phyloP scores from a whole-genome alignment of 2,888 invertebrate species.

The Hesperia comma region DNA sequence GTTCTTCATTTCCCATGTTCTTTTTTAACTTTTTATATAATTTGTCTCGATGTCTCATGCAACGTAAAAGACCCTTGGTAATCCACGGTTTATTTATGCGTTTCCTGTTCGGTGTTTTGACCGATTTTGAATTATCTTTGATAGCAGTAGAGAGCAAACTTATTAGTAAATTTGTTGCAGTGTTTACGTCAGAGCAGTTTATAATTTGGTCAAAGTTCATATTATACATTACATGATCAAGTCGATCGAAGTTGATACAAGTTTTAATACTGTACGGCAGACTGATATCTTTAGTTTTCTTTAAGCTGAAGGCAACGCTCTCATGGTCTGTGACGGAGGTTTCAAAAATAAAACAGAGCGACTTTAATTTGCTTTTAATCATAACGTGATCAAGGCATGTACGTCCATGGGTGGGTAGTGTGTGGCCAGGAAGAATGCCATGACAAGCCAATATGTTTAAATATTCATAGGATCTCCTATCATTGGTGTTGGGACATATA shows the following conservation, averaged over 20 bases:
- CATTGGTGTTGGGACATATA: conserved; percentile 8
- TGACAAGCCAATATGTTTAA: conserved; percentile 42
- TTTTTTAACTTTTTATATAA: conserved; percentile 35
- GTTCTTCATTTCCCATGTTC: conserved; percentile 26
- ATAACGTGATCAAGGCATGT: conserved; percentile 43
- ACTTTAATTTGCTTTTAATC: conserved; percentile 38
- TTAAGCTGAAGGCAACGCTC: not conserved
- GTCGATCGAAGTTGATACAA: not conserved
- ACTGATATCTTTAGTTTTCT: no score
- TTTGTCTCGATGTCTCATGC: no score
- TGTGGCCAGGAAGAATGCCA: conserved; percentile 42
- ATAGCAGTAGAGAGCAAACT: not conserved
- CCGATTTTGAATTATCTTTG: not conserved
- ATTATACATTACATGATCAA: not conserved
- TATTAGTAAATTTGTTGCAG: not conserved
- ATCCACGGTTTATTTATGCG: no score
- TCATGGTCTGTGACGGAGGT: conserved; percentile 38
- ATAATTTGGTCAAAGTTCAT: no score
- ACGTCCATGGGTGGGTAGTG: conserved; percentile 33
- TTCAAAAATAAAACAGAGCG: conserved; percentile 5
- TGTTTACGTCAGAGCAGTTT: no score
- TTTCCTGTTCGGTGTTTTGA: no score
- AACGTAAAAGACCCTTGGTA: no score
- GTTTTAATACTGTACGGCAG: no score
- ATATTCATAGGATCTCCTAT: conserved; percentile 36